A percentile compares a stretch with the other conserved stretches of the same genome.
Evolutionary conservation across 92 coral and sea anemone genomes (phyloP).

Genomic region (Heliopora coerulea): DNA sequence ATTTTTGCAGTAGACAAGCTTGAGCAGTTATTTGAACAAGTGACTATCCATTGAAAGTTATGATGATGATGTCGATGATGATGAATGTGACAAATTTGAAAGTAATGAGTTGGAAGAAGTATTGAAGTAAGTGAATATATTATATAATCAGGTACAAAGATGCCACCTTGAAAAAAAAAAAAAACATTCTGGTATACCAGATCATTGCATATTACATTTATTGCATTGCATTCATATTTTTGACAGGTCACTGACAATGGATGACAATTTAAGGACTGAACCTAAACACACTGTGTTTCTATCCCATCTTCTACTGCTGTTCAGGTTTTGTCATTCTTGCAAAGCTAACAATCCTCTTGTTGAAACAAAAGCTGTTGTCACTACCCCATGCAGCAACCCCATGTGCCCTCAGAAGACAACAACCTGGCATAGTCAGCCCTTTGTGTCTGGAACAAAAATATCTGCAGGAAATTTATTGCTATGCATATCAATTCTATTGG

Average conservation of each 20-base stretch:
- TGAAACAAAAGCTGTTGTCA: constrained; percentile 19
- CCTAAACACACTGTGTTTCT: constrained; percentile 42
- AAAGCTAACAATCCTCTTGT: constrained; percentile 42
- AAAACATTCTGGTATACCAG: not conserved
- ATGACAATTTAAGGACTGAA: constrained; percentile 36
- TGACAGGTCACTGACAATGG: constrained; percentile 33
- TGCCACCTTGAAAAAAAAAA: not conserved
- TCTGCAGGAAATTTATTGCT: constrained; percentile 38
- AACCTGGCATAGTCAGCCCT: constrained; percentile 47
- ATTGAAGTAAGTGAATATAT: no score
- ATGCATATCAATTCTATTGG: constrained; percentile 31
- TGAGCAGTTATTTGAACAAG: not conserved
- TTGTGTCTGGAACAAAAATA: constrained; percentile 32
- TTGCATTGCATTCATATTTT: not conserved
- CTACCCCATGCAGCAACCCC: constrained; percentile 33
- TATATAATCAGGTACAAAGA: not conserved
- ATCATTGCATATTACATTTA: not conserved
- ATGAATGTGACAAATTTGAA: not conserved
- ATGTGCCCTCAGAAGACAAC: constrained; percentile 39
- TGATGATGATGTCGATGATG: not conserved
- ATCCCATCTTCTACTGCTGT: constrained; percentile 34
- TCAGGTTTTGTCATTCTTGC: constrained; percentile 39
- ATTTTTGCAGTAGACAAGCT: constrained; percentile 11
- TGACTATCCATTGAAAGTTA: not conserved
- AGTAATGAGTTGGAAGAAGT: no score